Evolutionary conservation across 2,888 invertebrate genomes (phyloP).

Genomic region (Myopa tessellatipennis): DNA sequence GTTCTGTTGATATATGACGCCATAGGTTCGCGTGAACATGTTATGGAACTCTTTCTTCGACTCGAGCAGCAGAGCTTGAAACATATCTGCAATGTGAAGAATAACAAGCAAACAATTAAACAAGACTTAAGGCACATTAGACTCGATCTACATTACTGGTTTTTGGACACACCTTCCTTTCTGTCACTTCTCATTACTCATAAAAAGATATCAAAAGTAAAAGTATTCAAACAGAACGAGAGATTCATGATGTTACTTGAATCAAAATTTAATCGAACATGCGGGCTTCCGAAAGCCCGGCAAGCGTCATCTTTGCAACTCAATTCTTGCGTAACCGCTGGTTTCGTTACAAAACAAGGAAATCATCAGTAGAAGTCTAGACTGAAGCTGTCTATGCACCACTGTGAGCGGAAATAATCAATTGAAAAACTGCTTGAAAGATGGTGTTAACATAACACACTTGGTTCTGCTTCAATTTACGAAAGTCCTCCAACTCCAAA

Average conservation of each 20-base stretch:
- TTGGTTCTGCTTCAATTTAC: conserved; percentile 13
- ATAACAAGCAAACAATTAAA: conserved; percentile 31
- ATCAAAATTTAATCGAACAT: not conserved
- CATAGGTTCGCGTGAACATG: conserved; percentile 96
- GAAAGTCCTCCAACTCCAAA: not conserved
- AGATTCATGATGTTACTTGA: conserved; percentile 19
- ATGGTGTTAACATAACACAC: conserved; percentile 14
- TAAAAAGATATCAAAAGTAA: not conserved
- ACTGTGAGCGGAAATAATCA: not conserved
- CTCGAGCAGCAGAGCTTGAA: conserved; percentile 83
- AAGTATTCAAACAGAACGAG: conserved; percentile 1
- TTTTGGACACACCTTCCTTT: not conserved
- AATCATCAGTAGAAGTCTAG: not conserved
- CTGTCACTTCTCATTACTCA: not conserved
- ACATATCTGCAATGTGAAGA: conserved; percentile 78
- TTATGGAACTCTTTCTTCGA: conserved; percentile 90
- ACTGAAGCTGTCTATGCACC: not conserved
- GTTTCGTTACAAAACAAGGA: not conserved
- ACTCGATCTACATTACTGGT: too few species aligned
- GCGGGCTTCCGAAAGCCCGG: conserved; percentile 21
- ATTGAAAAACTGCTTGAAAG: conserved; percentile 21
- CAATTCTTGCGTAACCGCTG: not conserved
- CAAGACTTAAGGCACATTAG: not conserved
- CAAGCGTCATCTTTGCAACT: not conserved
- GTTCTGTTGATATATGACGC: conserved; percentile 93